A percentile compares a stretch with the other conserved stretches of the same genome.
These are phyloP conservation scores for Asbolus verrucosus DNA, from an alignment of 1,140 invertebrate species.

Conservation along the genomic window DNA sequence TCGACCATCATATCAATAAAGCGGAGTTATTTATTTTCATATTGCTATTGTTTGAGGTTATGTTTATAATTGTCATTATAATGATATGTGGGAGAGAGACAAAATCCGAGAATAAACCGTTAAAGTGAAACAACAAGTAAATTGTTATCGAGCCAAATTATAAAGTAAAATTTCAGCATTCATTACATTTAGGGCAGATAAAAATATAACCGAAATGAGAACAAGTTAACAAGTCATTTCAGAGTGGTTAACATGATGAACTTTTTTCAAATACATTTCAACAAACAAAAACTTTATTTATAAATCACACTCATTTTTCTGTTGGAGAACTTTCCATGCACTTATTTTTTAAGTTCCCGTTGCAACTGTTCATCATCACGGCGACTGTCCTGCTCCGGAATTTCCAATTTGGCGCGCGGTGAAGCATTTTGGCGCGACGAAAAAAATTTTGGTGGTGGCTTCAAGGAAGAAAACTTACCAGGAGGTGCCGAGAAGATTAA, in stretches of 20 bases:
- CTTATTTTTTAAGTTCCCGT: slow-evolving; percentile 48
- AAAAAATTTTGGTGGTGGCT: slow-evolving; percentile 10
- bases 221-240: slow-evolving; percentile 6
- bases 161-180: slow-evolving; percentile 30
- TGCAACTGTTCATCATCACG: too few species aligned
- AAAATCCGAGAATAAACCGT: too few species aligned
- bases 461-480: slow-evolving; percentile 56
- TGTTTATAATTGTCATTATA: background rate
- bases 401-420: too few species aligned
- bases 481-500: slow-evolving; percentile 61
- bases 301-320: background rate
- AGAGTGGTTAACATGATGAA: background rate
- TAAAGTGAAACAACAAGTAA: too few species aligned
- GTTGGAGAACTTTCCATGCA: slow-evolving; percentile 50
- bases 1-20: background rate
- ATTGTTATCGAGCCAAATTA: slow-evolving; percentile 21
- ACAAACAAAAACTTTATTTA: slow-evolving; percentile 12
- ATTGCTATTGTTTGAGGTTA: slow-evolving; percentile 1
- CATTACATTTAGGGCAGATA: slow-evolving; percentile 28
- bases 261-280: slow-evolving; percentile 15
- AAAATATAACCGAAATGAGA: slow-evolving; percentile 29
- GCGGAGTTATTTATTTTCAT: too few species aligned
- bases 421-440: too few species aligned
- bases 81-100: too few species aligned
- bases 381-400: too few species aligned